Evolutionary conservation across 2,888 invertebrate genomes (phyloP).

Genomic region (Apamea epomidion): DNA sequence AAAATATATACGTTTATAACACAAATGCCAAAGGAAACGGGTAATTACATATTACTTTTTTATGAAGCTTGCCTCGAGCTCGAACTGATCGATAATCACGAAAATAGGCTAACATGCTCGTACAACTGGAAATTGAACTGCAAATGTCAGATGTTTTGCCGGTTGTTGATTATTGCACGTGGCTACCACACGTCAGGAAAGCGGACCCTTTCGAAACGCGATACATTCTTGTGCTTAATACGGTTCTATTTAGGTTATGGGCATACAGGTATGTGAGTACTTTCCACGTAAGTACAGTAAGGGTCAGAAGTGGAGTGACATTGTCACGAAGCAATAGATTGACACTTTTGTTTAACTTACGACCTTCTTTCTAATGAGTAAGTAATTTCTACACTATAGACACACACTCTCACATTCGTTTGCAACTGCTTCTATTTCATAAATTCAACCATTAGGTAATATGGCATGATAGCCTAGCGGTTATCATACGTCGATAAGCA

Average conservation of each 20-base stretch:
- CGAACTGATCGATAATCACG: slow-evolving; percentile 64
- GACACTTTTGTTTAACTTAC: too few species aligned
- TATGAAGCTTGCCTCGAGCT: slow-evolving; percentile 61
- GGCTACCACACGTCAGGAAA: slow-evolving; percentile 1
- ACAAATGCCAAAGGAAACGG: slow-evolving; percentile 55
- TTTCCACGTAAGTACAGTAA: not conserved
- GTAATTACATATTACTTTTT: slow-evolving; percentile 68
- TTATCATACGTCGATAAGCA: too few species aligned
- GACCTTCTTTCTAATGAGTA: too few species aligned
- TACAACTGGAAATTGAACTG: slow-evolving; percentile 50
- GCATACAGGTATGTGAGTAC: not conserved
- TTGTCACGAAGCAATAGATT: too few species aligned
- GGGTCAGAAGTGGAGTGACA: too few species aligned
- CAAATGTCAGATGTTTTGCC: slow-evolving; percentile 55
- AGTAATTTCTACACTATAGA: too few species aligned
- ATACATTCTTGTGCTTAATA: slow-evolving; percentile 28
- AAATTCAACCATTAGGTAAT: too few species aligned
- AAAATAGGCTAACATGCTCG: slow-evolving; percentile 62
- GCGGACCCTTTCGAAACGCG: slow-evolving; percentile 22
- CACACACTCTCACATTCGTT: too few species aligned
- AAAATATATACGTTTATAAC: slow-evolving; percentile 44
- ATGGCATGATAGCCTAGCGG: too few species aligned
- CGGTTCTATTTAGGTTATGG: slow-evolving; percentile 16
- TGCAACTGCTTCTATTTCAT: too few species aligned
- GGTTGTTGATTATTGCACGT: slow-evolving; percentile 43